Evolutionary conservation across 2,113 vertebrate species (phyloP).

Genomic region (Himantopus leucocephalus): DNA sequence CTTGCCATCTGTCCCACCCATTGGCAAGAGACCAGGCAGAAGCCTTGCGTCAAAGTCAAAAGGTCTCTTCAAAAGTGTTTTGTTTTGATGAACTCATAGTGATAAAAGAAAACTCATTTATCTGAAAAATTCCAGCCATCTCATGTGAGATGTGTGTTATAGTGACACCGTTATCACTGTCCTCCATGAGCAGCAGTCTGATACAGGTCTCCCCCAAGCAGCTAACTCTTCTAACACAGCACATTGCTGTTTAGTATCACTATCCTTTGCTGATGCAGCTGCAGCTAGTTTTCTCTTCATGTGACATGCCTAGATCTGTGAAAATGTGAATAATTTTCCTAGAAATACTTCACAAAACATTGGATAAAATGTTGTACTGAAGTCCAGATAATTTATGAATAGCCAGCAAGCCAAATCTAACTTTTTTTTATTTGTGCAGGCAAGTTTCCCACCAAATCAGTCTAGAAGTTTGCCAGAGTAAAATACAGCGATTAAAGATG

Average conservation of each 20-base stretch:
- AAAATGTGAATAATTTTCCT: conserved; percentile 8
- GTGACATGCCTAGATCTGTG: neutral
- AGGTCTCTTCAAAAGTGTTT: neutral
- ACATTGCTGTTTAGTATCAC: neutral
- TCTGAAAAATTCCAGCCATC: neutral
- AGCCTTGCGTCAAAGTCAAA: neutral
- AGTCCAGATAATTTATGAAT: conserved; percentile 5
- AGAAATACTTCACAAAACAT: conserved; percentile 11
- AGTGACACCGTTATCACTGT: neutral
- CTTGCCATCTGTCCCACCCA: neutral
- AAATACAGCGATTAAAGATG: neutral
- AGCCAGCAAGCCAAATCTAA: neutral
- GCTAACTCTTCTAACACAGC: neutral
- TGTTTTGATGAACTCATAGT: neutral
- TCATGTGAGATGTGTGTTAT: neutral
- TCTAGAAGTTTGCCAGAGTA: neutral
- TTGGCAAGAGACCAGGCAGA: neutral
- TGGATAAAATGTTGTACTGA: neutral
- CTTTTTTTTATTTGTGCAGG: neutral
- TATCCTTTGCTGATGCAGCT: neutral
- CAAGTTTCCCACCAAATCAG: neutral
- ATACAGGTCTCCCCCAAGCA: neutral
- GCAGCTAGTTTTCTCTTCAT: neutral
- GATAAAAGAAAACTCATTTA: neutral
- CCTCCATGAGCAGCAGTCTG: neutral